Evolutionary conservation across 2,888 invertebrate genomes (phyloP), one percentile per base, ranked within the genome.

Genomic region (Pomacea canaliculata): DNA sequence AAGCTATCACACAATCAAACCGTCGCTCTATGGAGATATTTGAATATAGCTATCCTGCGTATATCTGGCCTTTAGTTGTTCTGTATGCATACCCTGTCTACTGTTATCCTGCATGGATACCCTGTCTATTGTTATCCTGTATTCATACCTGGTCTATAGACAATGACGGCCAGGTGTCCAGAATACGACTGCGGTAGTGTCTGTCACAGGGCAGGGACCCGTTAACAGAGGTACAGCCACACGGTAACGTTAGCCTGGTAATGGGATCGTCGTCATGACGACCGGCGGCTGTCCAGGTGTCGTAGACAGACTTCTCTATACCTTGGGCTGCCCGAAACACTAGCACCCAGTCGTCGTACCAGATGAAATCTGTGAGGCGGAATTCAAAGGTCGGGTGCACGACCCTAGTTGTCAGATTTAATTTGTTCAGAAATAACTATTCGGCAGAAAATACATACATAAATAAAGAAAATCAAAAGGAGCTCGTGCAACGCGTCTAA

Each of bases 161-260:
- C 5, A 66, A 65, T 10, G 72, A 72, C 12, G 72, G 72, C 72
- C 72, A 72, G 18, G 37, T 56, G 56, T 72, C 72, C 16, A 72
- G 65, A 63, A 72, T 49, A 65, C 72, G 72, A 27, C 72, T 72
- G 27, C 72, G 65, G 48, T 72, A 72, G 19, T 72, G 72, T 19
- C 66, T 62, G 66, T 72, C 72, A 72, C 72, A 72, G 27, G 72
- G 72, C 51, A 72, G 72, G 51, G 72, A 72, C 37, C 72, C 72
- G 56, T 72, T 72, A 51, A 72, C 51, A 1, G 72, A 48, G 19
- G 66, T 72, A 37, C 72, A 72, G 9, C 72, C 72, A 49, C 72
- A 72, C 56, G 72, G 72, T 51, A 72, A 56, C 8, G 72, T 65
- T 27, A 51, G 9, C 19, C 72, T 63, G 4, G 66, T 19, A 63